phyloP scores from a whole-genome alignment of 2,888 invertebrate genomes.

The Venustoraphidia nigricollis region DNA sequence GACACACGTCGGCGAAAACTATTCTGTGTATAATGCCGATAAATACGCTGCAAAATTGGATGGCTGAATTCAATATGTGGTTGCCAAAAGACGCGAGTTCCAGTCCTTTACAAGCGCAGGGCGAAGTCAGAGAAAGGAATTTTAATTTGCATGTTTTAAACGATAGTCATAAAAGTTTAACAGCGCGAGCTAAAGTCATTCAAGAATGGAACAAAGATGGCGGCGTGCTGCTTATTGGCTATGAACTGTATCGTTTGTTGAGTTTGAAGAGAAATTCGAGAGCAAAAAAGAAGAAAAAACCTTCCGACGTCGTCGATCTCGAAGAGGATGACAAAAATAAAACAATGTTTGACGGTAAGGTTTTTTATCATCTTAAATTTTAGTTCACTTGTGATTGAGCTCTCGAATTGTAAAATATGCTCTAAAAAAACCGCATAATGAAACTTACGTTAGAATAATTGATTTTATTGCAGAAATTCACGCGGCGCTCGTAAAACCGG shows the following conservation, averaged over 20 bases:
- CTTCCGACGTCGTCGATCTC: constrained; percentile 28
- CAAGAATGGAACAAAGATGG: constrained; percentile 76
- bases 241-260: constrained; percentile 86
- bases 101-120: constrained; percentile 39
- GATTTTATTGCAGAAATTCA: constrained; percentile 50
- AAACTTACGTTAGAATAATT: neutral
- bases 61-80: constrained; percentile 97
- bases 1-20: constrained; percentile 75
- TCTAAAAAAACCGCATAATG: no score
- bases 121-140: constrained; percentile 58
- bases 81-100: constrained; percentile 54
- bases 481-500: constrained; percentile 72
- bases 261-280: constrained; percentile 61
- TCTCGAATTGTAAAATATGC: no score
- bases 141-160: constrained; percentile 85
- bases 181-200: constrained; percentile 73
- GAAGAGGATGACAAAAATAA: constrained; percentile 48
- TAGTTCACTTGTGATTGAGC: neutral
- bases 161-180: constrained; percentile 84
- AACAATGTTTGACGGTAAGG: constrained; percentile 54
- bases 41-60: constrained; percentile 96
- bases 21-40: constrained; percentile 96
- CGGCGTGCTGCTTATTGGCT: constrained; percentile 91
- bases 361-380: constrained; percentile 5
- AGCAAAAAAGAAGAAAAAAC: constrained; percentile 39